Evolutionary conservation across 2,113 vertebrate species (phyloP).

Genomic region (Cyphomyrus plagiostoma): DNA sequence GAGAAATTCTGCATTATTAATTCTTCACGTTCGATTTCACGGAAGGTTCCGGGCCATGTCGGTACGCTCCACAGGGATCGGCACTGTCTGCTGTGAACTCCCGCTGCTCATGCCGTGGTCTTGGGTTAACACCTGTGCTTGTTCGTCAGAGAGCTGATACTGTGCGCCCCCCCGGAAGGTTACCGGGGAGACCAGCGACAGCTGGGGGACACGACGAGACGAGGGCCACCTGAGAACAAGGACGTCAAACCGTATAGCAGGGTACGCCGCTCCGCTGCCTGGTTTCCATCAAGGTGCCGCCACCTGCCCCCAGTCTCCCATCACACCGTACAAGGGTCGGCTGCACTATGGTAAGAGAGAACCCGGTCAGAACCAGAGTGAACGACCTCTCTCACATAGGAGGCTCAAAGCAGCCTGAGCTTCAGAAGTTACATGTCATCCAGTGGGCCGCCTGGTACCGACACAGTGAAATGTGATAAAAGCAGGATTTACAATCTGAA

Average conservation of each 20-base stretch:
- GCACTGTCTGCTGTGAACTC: background rate
- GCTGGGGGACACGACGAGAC: background rate
- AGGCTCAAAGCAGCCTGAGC: background rate
- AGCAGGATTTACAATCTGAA: background rate
- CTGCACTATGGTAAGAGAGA: background rate
- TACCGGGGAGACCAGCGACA: background rate
- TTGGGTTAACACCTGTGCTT: background rate
- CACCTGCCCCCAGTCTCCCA: background rate
- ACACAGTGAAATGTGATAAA: background rate
- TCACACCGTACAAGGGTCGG: background rate
- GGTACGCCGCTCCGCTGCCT: background rate
- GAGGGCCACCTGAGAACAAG: background rate
- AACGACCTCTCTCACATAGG: background rate
- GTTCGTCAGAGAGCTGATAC: background rate
- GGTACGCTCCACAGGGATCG: background rate
- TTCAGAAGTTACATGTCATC: background rate
- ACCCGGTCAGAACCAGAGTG: background rate
- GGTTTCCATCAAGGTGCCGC: background rate
- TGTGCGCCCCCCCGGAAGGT: background rate
- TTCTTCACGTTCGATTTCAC: background rate
- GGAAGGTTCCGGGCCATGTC: background rate
- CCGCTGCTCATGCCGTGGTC: background rate
- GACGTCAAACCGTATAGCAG: background rate
- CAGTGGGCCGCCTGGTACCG: background rate
- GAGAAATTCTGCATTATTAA: background rate